Evolutionary conservation across 2,797 vertebrate genomes (phyloP), one percentile per base, ranked within the genome.

Genomic region (Acanthurus lineatus): DNA sequence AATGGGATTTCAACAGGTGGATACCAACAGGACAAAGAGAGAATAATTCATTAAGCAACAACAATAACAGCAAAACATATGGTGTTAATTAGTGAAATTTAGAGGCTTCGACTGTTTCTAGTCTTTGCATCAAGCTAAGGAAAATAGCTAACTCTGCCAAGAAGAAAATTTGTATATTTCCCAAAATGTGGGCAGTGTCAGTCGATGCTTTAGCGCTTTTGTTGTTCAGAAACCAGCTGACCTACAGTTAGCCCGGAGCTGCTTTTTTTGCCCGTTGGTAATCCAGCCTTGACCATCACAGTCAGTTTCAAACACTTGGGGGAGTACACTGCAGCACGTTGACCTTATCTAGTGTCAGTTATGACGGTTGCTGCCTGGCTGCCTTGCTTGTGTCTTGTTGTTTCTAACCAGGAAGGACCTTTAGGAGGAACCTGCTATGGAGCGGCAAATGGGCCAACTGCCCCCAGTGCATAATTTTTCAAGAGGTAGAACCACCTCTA

Each of bases 401-500:
- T 68, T 76, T 48, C 57, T 0, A 19, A 69, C 0, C 58, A 93
- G 91, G 89, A 19, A 63, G 15, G 51, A 53, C 72, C 0, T 1
- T 72, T 9, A 66, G 86, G 14, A 71, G 28, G 71, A 93, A 44
- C 56, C 70, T 84, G 64, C 63, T 91, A 7, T 88, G 88, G 85
- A 86, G 48, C 1, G 88, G 90, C 44, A 77, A 32, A 9, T 88
- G 79, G 87, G 81, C 63, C 28, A 61, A 84, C 35, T 93, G 91
- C 57, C 2, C 42, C 0, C 65, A 85, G 42, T 93, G 91, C 77
- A 86, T 93, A 17, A 47, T 90, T 40, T 47, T 93, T 11, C 89
- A 93, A 69, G 91, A 93, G 70, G 1, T 75, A 6, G 87, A 90
- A 35, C 88, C 87, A 0, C 84, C 89, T 1, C 40, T 83, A 7